These are phyloP conservation scores for Chrysodeixis includens DNA, from an alignment of 2,888 invertebrate species.

Conservation along the genomic window DNA sequence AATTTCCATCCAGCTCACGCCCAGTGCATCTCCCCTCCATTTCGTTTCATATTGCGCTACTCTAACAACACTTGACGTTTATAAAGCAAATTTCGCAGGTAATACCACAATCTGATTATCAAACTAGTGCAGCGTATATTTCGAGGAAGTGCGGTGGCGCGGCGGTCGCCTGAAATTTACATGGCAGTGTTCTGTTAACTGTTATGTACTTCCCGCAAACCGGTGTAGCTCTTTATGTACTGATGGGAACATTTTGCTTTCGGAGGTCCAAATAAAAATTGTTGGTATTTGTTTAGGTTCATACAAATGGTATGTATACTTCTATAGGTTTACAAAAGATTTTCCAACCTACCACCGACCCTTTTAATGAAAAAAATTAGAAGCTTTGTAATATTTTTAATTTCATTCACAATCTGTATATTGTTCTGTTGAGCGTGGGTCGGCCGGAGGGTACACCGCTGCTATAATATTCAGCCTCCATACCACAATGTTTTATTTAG, in stretches of 20 bases:
- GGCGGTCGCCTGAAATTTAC: not conserved
- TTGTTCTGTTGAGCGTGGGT: constrained; percentile 74
- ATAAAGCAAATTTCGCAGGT: constrained; percentile 67
- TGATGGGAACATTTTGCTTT: constrained; percentile 29
- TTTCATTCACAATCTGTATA: constrained; percentile 76
- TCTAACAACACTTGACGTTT: constrained; percentile 74
- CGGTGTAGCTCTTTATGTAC: constrained; percentile 21
- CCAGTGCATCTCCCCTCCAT: constrained; percentile 75
- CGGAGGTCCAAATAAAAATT: constrained; percentile 42
- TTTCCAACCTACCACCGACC: constrained; percentile 61
- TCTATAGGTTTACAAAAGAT: constrained; percentile 62
- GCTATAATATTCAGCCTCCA: constrained; percentile 75
- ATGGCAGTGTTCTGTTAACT: constrained; percentile 7
- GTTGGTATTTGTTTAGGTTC: constrained; percentile 48
- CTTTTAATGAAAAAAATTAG: constrained; percentile 64
- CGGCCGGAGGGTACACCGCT: constrained; percentile 62
- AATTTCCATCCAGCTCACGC: constrained; percentile 80
- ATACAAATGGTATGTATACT: constrained; percentile 47
- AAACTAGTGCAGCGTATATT: constrained; percentile 24
- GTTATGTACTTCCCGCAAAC: constrained; percentile 11
- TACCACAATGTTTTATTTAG: constrained; percentile 80
- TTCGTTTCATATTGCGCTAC: constrained; percentile 77
- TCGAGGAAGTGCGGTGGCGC: not conserved
- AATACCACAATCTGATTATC: constrained; percentile 52
- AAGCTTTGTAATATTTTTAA: constrained; percentile 75